Conservation (phyloP, 1,140 invertebrate genomes). For the Stegodyphus dumicola region DNA sequence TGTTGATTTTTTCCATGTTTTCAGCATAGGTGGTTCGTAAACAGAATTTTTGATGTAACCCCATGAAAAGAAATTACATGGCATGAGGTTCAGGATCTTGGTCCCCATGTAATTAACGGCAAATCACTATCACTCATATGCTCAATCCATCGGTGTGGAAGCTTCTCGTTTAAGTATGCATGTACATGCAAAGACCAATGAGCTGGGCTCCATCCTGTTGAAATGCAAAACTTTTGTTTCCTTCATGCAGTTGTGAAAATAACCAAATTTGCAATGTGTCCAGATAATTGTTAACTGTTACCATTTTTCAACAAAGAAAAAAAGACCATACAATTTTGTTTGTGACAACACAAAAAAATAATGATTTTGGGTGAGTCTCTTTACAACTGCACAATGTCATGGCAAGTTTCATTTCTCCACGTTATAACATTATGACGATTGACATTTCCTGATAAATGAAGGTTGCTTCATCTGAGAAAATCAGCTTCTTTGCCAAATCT, state of each 20-base stretch:
- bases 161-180: neutral
- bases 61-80: neutral
- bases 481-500: neutral
- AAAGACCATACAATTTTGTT: neutral
- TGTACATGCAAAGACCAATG: neutral
- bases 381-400: neutral
- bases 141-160: neutral
- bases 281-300: neutral
- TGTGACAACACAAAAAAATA: neutral
- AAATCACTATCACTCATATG: neutral
- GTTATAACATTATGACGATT: neutral
- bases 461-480: neutral
- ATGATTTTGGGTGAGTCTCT: neutral
- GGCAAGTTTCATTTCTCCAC: neutral
- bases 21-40: neutral
- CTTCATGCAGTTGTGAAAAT: neutral
- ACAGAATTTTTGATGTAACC: neutral
- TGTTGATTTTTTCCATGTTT: neutral
- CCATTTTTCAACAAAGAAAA: neutral
- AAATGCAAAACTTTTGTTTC: neutral
- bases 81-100: neutral
- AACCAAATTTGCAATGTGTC: neutral
- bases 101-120: neutral
- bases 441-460: neutral
- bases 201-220: neutral